These are phyloP conservation scores for Cephus rjabovi DNA, from an alignment of 2,888 invertebrate species.

Conservation along the genomic window DNA sequence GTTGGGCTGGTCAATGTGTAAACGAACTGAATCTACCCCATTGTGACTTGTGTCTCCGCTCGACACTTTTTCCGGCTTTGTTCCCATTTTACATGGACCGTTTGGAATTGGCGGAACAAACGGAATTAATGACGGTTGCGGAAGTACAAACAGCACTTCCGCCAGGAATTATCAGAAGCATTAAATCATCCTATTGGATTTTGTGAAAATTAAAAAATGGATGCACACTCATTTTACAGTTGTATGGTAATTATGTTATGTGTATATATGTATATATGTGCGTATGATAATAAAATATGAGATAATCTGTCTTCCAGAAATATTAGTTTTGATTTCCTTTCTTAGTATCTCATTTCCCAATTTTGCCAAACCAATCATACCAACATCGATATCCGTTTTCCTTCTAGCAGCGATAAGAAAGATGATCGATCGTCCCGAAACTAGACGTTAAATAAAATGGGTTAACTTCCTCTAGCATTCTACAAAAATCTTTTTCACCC, in stretches of 20 bases:
- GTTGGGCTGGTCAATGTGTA: neutral
- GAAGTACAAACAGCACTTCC: slow-evolving; percentile 22
- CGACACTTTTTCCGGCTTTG: slow-evolving; percentile 8
- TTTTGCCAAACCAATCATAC: neutral
- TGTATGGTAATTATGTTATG: neutral
- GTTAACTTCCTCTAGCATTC: neutral
- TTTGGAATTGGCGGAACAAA: slow-evolving; percentile 24
- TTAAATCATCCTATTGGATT: slow-evolving; percentile 20
- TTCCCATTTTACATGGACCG: neutral
- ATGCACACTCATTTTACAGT: neutral
- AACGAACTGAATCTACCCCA: neutral
- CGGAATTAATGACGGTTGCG: slow-evolving; percentile 33
- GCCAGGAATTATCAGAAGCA: slow-evolving; percentile 11
- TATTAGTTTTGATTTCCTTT: neutral
- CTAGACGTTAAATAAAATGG: neutral
- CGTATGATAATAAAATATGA: neutral
- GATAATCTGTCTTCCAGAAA: neutral
- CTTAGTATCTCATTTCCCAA: neutral
- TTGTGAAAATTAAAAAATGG: neutral
- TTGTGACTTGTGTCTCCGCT: neutral
- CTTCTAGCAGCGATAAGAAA: neutral
- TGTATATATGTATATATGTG: too few relatives aligned
- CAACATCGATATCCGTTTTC: neutral
- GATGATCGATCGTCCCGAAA: neutral
- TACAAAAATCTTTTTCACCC: neutral